These are phyloP conservation scores for Progne subis DNA, from an alignment of 2,113 vertebrate species.

Conservation along the genomic window DNA sequence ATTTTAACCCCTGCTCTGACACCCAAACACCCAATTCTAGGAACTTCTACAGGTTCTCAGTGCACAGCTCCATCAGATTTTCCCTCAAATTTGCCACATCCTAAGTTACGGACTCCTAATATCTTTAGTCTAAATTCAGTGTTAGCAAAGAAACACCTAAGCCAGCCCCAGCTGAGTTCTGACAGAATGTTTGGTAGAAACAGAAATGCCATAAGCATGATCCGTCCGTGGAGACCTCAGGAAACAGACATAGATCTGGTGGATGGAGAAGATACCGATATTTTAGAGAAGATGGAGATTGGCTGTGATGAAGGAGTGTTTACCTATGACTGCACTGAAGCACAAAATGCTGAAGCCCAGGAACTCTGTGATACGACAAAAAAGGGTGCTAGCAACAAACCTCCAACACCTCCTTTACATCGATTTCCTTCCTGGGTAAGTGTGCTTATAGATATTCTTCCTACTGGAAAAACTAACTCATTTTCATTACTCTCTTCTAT, in stretches of 20 bases:
- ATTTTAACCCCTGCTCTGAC: slow-evolving; percentile 72
- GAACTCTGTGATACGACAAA: slow-evolving; percentile 55
- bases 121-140: slow-evolving; percentile 76
- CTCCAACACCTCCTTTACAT: slow-evolving; percentile 94
- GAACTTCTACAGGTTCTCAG: slow-evolving; percentile 2
- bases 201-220: slow-evolving; percentile 97
- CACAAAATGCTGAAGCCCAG: slow-evolving; percentile 34
- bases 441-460: not conserved
- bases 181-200: slow-evolving; percentile 84
- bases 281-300: slow-evolving; percentile 77
- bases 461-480: not conserved
- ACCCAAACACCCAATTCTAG: slow-evolving; percentile 60
- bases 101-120: slow-evolving; percentile 80
- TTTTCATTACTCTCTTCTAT: not conserved
- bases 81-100: slow-evolving; percentile 76
- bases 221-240: slow-evolving; percentile 85
- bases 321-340: slow-evolving; percentile 61
- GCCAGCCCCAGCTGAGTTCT: slow-evolving; percentile 88
- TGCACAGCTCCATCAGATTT: not conserved
- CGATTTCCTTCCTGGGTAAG: slow-evolving; percentile 97
- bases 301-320: slow-evolving; percentile 70
- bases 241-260: slow-evolving; percentile 87
- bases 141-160: slow-evolving; percentile 89
- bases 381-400: slow-evolving; percentile 76
- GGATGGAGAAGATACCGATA: slow-evolving; percentile 70